A percentile compares a stretch with the other conserved stretches of the same genome.
These are phyloP conservation scores for Heliconius congener DNA, from an alignment of 1,140 invertebrate species.

Conservation along the genomic window DNA sequence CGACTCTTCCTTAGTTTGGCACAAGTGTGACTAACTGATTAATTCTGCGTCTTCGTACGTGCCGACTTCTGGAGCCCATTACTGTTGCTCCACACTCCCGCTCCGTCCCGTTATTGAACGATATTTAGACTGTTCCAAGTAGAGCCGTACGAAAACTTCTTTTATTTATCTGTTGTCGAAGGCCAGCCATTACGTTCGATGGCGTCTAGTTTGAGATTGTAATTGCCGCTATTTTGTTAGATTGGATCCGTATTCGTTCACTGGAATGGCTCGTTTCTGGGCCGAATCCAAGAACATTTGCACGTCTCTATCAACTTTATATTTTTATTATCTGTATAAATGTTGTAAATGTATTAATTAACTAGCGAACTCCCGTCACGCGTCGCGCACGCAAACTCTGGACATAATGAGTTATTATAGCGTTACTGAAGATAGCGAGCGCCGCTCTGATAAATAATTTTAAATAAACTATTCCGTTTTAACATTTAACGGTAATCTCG, in stretches of 20 bases:
- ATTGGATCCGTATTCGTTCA: constrained; percentile 65
- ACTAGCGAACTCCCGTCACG: constrained; percentile 44
- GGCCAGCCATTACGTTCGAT: constrained; percentile 61
- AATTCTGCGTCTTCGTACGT: constrained; percentile 74
- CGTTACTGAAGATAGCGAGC: constrained; percentile 37
- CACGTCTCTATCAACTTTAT: constrained; percentile 32
- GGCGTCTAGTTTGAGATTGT: constrained; percentile 68
- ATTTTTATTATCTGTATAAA: constrained; percentile 22
- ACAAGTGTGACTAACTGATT: constrained; percentile 80
- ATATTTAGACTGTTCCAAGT: constrained; percentile 71
- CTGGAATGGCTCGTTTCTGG: constrained; percentile 47
- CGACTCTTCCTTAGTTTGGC: constrained; percentile 74
- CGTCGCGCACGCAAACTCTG: constrained; percentile 51
- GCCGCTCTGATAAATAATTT: constrained; percentile 43
- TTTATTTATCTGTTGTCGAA: constrained; percentile 66
- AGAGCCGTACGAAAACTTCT: constrained; percentile 44
- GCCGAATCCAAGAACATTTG: constrained; percentile 37
- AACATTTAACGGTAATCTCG: constrained; percentile 24
- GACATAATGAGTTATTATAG: constrained; percentile 50
- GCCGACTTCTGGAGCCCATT: constrained; percentile 59
- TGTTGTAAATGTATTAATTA: constrained; percentile 52
- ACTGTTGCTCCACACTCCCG: constrained; percentile 64
- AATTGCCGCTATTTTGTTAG: constrained; percentile 73
- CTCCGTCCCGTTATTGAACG: constrained; percentile 64
- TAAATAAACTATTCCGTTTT: constrained; percentile 27